These are phyloP conservation scores for Aplysina aerophoba DNA, from an alignment of 37 sponge, comb jelly and placozoan species.

Conservation along the genomic window DNA sequence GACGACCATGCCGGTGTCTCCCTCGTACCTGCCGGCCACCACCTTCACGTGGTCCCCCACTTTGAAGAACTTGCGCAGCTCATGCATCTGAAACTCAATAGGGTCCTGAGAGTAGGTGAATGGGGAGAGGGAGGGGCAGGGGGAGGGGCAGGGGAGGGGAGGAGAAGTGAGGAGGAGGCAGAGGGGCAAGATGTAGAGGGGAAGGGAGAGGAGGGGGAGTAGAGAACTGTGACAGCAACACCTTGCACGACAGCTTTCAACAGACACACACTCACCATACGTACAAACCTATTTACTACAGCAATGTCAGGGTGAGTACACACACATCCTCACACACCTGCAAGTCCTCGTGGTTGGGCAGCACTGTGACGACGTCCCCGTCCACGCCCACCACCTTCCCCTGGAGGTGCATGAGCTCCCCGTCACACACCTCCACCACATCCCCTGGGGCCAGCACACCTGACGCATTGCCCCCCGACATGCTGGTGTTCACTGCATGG, in stretches of 20 bases:
- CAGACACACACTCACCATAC: no score
- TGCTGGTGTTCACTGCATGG: constrained; percentile 20
- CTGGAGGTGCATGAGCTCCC: constrained; percentile 87
- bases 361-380: constrained; percentile 79
- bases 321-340: constrained; percentile 47
- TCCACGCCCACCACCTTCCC: constrained; percentile 87
- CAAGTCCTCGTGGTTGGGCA: constrained; percentile 93
- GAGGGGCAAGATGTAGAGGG: no score
- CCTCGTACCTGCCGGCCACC: constrained; percentile 86
- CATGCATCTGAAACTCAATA: constrained; percentile 77
- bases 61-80: constrained; percentile 87
- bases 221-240: no score
- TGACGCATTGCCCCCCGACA: constrained; percentile 16
- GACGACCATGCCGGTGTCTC: constrained; percentile 95
- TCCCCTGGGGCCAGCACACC: constrained; percentile 83
- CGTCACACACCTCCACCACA: constrained; percentile 91
- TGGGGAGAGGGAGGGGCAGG: not conserved
- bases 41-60: constrained; percentile 98
- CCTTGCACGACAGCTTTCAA: no score
- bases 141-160: not conserved
- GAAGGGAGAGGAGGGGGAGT: no score
- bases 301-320: no score
- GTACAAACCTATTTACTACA: no score
- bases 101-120: constrained; percentile 55
- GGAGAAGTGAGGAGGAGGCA: no score